Evolutionary conservation across 2,888 invertebrate species (phyloP).

Genomic region (Lasioglossum calceatum): DNA sequence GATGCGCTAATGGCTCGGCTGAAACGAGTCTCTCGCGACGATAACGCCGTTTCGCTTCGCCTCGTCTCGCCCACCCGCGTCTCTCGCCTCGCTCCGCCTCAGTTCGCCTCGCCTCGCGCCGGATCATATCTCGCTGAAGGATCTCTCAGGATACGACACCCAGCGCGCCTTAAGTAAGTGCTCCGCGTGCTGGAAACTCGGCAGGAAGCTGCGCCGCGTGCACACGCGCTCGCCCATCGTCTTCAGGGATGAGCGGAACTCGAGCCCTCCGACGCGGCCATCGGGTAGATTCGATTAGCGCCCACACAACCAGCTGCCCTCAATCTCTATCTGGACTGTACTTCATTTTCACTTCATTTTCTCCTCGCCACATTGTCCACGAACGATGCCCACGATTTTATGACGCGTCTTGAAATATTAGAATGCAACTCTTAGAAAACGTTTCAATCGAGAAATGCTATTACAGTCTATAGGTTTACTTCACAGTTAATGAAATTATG

Average conservation of each 20-base stretch:
- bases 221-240: background rate
- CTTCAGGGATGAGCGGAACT: slow-evolving; percentile 3
- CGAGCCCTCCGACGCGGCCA: background rate
- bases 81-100: slow-evolving; percentile 34
- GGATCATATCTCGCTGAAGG: slow-evolving; percentile 68
- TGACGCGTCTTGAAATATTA: no score
- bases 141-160: slow-evolving; percentile 64
- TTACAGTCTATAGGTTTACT: no score
- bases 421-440: no score
- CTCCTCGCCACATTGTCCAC: no score
- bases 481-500: no score
- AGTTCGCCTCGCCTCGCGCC: slow-evolving; percentile 46
- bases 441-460: no score
- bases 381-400: no score
- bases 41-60: slow-evolving; percentile 61
- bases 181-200: slow-evolving; percentile 37
- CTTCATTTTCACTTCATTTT: background rate
- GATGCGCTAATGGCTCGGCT: slow-evolving; percentile 68
- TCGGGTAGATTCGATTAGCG: background rate
- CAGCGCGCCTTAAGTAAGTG: slow-evolving; percentile 60
- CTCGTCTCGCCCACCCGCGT: slow-evolving; percentile 11
- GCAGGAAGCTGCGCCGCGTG: slow-evolving; percentile 15
- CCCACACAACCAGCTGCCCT: background rate
- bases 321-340: background rate
- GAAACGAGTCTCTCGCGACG: slow-evolving; percentile 68